Evolutionary conservation across 2,888 invertebrate genomes (phyloP).

Genomic region (Protula sp.): DNA sequence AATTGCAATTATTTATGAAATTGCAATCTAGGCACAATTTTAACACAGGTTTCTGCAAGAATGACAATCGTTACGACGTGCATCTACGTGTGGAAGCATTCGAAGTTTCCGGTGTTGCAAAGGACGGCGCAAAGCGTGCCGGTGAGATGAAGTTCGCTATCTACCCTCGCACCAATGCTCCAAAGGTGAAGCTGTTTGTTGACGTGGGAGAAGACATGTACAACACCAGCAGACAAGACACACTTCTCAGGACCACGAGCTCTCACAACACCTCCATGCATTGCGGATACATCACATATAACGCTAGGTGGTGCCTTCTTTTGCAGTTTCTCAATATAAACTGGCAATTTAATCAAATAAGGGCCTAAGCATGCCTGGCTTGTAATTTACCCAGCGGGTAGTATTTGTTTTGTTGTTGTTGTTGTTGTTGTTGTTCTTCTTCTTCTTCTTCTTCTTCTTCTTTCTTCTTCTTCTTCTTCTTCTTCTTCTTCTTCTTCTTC

Average conservation of each 20-base stretch:
- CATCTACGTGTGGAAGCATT: slow-evolving; percentile 42
- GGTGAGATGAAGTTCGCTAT: slow-evolving; percentile 45
- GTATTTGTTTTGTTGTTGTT: too few relatives aligned
- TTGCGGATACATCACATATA: slow-evolving; percentile 41
- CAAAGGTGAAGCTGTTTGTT: slow-evolving; percentile 34
- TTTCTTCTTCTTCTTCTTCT: too few relatives aligned
- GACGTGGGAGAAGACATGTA: slow-evolving; percentile 39
- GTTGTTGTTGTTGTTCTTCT: too few relatives aligned
- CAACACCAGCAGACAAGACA: slow-evolving; percentile 16
- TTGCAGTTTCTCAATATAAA: too few relatives aligned
- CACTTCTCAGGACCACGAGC: slow-evolving; percentile 35
- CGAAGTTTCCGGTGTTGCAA: slow-evolving; percentile 9
- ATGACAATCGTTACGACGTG: slow-evolving; percentile 46
- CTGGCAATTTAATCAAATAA: too few relatives aligned
- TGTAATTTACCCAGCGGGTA: too few relatives aligned
- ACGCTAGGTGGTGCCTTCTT: slow-evolving; percentile 22
- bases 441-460: too few relatives aligned
- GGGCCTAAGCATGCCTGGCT: too few relatives aligned
- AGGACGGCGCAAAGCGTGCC: neutral
- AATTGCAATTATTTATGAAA: too few relatives aligned
- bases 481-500: too few relatives aligned
- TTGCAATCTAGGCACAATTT: too few relatives aligned
- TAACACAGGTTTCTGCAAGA: slow-evolving; percentile 41
- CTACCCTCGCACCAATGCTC: slow-evolving; percentile 43
- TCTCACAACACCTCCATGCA: slow-evolving; percentile 43